Base-by-base conservation (phyloP, 2,888 invertebrate genomes). In the Dasysyrphus albostriatus region DNA sequence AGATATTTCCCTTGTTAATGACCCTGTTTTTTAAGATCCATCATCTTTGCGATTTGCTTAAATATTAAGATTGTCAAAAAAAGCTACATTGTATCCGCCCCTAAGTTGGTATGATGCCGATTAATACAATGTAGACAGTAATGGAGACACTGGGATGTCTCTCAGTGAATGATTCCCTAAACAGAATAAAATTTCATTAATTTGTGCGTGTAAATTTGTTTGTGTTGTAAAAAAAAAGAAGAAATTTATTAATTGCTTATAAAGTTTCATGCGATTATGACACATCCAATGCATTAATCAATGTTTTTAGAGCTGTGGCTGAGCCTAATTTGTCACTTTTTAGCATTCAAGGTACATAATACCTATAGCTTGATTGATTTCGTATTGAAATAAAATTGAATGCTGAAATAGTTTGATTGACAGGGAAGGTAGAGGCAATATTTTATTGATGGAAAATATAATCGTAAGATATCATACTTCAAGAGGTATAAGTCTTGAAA, bases 191-290 rank as follows among this genome's bases (percentile, higher is more conserved):
- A 77, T 76, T 67, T 61, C 59, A 81, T 77, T 81, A 77, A 76
- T 75, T 70, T 54, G 19, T 56, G 37, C n/a, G n/a, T 70, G 24
- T 24, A 24, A 54, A 34, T 67, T 44, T 70, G 12, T 42, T 63
- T 24, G 47, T 49, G 75, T 44, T 72, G 65, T 58, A 5, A 16
- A n/a, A 34, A 34, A 61, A 24, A 69, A 69, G 54, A 77, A 69
- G 81, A 77, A 77, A 37, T 73, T 85, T 85, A 77, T 73, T 85
- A 85, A 85, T 85, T 85, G 77, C n/a, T 69, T 39, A 59, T 51
- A 51, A 83, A 70, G 75, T 58, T 63, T 42, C 58, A 44, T 63
- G 47, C 74, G 74, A 79, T 63, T 75, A 69, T 67, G 67, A 79
- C 61, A 74, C 61, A 78, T 63, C 63, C 44, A 51, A 39, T 80